These are phyloP conservation scores for Peribatodes rhomboidaria DNA, from an alignment of 2,888 invertebrate genomes.

Conservation along the genomic window DNA sequence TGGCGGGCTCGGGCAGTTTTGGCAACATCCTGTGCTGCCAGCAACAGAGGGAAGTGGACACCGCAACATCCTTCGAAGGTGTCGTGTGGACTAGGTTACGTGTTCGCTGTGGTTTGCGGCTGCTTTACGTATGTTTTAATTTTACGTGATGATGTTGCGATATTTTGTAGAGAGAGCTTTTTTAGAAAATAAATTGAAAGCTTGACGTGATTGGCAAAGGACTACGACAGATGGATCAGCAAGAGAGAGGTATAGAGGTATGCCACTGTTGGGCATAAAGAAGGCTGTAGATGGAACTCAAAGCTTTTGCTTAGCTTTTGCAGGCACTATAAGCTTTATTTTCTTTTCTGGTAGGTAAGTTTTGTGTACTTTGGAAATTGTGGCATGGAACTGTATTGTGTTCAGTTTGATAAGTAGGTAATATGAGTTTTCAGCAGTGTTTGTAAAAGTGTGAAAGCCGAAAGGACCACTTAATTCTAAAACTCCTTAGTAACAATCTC, in stretches of 20 bases:
- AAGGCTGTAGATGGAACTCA: neutral
- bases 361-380: too few species aligned
- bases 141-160: neutral
- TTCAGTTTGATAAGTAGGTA: too few species aligned
- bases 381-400: too few species aligned
- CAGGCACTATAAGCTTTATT: too few species aligned
- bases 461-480: neutral
- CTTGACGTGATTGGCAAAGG: too few species aligned
- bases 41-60: constrained; percentile 81
- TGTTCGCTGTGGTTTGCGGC: constrained; percentile 19
- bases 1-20: constrained; percentile 64
- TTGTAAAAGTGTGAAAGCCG: neutral
- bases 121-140: constrained; percentile 16
- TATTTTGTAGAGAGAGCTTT: neutral
- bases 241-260: too few species aligned
- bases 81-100: constrained; percentile 43
- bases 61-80: constrained; percentile 80
- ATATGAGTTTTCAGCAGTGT: neutral
- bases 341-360: too few species aligned
- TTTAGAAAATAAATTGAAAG: too few species aligned
- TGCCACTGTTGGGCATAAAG: too few species aligned
- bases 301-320: neutral
- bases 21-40: constrained; percentile 81
- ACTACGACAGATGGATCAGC: too few species aligned
- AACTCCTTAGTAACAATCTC: neutral